Evolutionary conservation across 2,888 invertebrate genomes (phyloP).

Genomic region (Meloe dianella): DNA sequence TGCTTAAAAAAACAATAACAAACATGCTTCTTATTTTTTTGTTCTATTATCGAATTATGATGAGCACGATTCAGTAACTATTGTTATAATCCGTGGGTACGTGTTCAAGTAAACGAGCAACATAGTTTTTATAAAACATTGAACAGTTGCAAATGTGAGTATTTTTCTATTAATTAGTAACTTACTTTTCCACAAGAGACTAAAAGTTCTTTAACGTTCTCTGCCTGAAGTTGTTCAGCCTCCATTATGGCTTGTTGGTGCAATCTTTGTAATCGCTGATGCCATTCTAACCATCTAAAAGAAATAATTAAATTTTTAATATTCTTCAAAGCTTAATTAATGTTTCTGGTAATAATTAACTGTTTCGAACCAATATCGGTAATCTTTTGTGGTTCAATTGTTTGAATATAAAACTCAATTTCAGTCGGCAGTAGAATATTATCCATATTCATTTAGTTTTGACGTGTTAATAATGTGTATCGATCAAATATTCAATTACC

Average conservation of each 20-base stretch:
- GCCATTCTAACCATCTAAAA: conserved; percentile 79
- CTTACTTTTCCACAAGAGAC: conserved; percentile 75
- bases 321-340: background rate
- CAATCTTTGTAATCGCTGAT: conserved; percentile 81
- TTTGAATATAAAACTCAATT: conserved; percentile 75
- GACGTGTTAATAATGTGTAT: conserved; percentile 13
- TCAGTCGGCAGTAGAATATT: conserved; percentile 70
- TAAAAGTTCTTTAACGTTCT: conserved; percentile 83
- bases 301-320: conserved; percentile 22
- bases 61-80: no score
- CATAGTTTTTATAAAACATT: no score
- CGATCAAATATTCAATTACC: conserved; percentile 17
- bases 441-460: conserved; percentile 54
- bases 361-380: conserved; percentile 70
- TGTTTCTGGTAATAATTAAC: conserved; percentile 52
- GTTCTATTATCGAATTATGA: no score
- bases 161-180: conserved; percentile 5
- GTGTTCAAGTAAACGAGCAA: no score
- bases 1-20: no score
- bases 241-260: conserved; percentile 88
- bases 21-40: no score
- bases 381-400: conserved; percentile 70
- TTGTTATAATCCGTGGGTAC: no score
- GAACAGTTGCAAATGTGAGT: background rate
- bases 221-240: conserved; percentile 78